phyloP scores from a whole-genome alignment of 2,888 invertebrate species.

The Diarsia brunnea region DNA sequence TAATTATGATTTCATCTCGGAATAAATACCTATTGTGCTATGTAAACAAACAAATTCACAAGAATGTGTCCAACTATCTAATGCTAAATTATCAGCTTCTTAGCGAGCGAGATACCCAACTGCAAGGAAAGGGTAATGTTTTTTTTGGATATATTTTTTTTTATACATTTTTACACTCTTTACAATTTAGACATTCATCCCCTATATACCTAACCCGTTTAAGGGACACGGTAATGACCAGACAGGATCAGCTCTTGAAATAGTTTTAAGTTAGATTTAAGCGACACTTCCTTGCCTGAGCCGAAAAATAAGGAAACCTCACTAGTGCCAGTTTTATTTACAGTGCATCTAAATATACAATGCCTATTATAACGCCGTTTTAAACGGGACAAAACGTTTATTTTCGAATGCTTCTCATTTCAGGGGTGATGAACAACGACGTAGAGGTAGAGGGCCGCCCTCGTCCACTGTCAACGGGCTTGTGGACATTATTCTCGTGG shows the following conservation, averaged over 20 bases:
- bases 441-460: conserved; percentile 80
- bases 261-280: background rate
- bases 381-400: background rate
- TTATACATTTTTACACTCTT: background rate
- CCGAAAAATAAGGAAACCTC: background rate
- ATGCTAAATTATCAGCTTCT: background rate
- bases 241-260: background rate
- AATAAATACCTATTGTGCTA: background rate
- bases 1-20: background rate
- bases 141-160: too few species aligned
- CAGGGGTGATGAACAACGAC: conserved; percentile 86
- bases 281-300: background rate
- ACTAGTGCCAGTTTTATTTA: background rate
- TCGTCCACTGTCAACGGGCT: conserved; percentile 87
- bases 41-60: background rate
- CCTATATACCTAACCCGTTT: too few species aligned
- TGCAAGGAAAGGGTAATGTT: too few species aligned
- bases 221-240: background rate
- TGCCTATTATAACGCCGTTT: conserved; percentile 6
- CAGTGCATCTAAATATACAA: background rate
- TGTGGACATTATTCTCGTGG: conserved; percentile 93
- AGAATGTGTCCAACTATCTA: background rate
- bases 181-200: background rate
- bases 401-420: conserved; percentile 56
- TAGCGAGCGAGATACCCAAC: too few species aligned